A percentile compares a stretch with the other conserved stretches of the same genome.
Evolutionary conservation across 1,140 invertebrate genomes (phyloP).

Genomic region (Phymastichus coffea): DNA sequence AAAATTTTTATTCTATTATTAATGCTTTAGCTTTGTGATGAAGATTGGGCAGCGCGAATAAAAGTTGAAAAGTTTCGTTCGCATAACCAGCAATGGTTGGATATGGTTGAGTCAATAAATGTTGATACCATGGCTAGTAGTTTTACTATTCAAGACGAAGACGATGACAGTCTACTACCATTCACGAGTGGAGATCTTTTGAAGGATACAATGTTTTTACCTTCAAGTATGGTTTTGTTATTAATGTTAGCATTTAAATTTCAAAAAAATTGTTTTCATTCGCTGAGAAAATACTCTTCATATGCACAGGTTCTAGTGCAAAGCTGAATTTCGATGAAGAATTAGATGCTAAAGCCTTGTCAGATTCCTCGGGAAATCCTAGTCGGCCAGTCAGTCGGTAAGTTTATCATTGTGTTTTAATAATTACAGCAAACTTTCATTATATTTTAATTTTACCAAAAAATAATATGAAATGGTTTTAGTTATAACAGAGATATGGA

Average conservation of each 20-base stretch:
- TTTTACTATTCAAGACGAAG: conserved; percentile 51
- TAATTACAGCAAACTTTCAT: conserved; percentile 2
- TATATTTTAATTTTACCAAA: too few species aligned
- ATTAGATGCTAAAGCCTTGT: conserved; percentile 51
- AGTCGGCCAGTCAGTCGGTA: conserved; percentile 57
- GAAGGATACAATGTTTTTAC: conserved; percentile 67
- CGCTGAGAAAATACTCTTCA: too few species aligned
- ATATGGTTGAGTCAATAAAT: conserved; percentile 81
- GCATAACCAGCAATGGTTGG: conserved; percentile 97
- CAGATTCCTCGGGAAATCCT: conserved; percentile 51
- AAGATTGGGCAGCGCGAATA: conserved; percentile 88
- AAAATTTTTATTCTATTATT: conserved; percentile 7
- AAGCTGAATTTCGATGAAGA: conserved; percentile 53
- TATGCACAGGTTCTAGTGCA: conserved; percentile 45
- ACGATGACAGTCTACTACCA: conserved; percentile 67
- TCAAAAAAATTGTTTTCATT: not conserved
- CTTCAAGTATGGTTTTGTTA: conserved; percentile 47
- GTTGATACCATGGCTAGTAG: conserved; percentile 58
- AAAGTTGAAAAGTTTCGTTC: conserved; percentile 93
- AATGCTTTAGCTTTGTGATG: conserved; percentile 62
- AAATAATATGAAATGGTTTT: conserved; percentile 26
- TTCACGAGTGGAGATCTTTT: conserved; percentile 73
- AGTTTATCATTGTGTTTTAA: conserved; percentile 30
- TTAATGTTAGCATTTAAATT: conserved; percentile 14
- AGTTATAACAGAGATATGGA: conserved; percentile 59